phyloP scores from a whole-genome alignment of 2,888 invertebrate genomes.

The Aspidapion aeneum region DNA sequence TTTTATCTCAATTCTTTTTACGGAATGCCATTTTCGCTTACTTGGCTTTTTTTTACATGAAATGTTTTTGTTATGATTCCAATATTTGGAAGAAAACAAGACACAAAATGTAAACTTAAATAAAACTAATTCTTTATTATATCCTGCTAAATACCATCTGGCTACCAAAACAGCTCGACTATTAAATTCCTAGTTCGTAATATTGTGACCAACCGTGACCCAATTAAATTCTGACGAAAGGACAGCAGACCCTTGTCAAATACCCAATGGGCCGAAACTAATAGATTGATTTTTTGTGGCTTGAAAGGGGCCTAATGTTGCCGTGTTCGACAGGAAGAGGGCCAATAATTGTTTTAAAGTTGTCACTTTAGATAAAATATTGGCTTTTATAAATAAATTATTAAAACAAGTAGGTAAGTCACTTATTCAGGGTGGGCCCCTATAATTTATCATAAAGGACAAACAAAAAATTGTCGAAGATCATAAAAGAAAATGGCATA shows the following conservation, averaged over 20 bases:
- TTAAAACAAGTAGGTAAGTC: too few species aligned
- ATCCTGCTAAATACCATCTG: background rate
- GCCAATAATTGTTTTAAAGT: background rate
- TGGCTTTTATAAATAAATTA: background rate
- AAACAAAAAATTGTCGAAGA: too few species aligned
- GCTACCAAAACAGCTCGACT: too few species aligned
- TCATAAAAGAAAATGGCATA: too few species aligned
- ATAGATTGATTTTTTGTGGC: background rate
- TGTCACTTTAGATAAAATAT: background rate
- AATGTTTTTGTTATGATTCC: too few species aligned
- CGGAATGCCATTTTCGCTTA: too few species aligned
- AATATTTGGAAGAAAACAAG: too few species aligned
- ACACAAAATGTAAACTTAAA: too few species aligned
- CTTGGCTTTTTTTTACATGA: too few species aligned
- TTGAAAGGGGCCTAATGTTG: background rate
- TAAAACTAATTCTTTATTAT: background rate
- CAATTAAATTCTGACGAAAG: background rate
- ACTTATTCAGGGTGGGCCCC: too few species aligned
- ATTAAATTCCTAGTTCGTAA: background rate
- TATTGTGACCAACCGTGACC: background rate
- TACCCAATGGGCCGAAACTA: background rate
- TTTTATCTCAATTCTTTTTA: too few species aligned
- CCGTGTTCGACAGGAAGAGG: background rate
- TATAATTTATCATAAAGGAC: too few species aligned
- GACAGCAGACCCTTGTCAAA: background rate